Percentiles rank a stretch among this genome's conserved stretches.
Evolutionary conservation across 2,888 invertebrate genomes (phyloP).

Genomic region (Apomyelois bistriatella): DNA sequence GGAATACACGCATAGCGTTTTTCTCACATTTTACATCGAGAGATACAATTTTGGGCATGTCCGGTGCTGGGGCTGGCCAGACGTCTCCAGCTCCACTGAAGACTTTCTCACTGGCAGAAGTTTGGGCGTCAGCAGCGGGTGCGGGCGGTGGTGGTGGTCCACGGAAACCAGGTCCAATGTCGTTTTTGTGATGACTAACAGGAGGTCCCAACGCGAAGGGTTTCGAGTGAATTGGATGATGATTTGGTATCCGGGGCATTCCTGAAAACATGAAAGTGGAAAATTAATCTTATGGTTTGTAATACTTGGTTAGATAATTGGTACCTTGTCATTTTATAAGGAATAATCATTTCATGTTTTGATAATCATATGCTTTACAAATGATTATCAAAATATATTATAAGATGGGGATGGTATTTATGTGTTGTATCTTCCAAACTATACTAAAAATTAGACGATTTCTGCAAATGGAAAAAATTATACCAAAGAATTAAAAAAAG

Average conservation of each 20-base stretch:
- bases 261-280: constrained; percentile 42
- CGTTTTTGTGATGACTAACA: constrained; percentile 72
- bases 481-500: too few species aligned
- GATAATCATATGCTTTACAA: too few species aligned
- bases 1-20: constrained; percentile 94
- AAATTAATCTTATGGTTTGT: neutral
- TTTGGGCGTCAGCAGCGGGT: constrained; percentile 70
- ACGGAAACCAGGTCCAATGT: constrained; percentile 82
- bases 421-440: too few species aligned
- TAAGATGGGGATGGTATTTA: too few species aligned
- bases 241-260: constrained; percentile 73
- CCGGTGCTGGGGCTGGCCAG: constrained; percentile 92
- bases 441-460: too few species aligned
- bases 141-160: constrained; percentile 82
- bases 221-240: constrained; percentile 72
- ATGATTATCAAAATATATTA: too few species aligned
- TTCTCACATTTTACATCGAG: constrained; percentile 97
- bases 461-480: too few species aligned
- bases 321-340: neutral
- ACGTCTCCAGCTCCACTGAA: constrained; percentile 85
- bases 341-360: too few species aligned
- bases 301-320: neutral
- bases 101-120: constrained; percentile 81
- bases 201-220: constrained; percentile 67
- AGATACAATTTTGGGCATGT: constrained; percentile 96